Base-by-base conservation (phyloP, 2,888 invertebrate species). In the Acleris cristana region DNA sequence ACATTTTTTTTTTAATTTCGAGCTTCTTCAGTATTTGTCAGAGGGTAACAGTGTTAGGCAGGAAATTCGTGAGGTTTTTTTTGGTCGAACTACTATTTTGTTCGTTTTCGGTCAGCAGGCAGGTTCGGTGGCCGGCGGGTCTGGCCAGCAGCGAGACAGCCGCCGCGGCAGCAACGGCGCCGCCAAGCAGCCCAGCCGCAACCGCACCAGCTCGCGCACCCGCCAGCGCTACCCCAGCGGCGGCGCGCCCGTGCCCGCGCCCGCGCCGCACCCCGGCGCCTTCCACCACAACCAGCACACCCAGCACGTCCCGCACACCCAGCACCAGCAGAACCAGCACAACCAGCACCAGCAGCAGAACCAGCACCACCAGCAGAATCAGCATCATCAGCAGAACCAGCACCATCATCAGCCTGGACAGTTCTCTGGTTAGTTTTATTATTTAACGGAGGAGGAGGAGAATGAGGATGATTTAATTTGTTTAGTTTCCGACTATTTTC, bases 131-230 rank as follows among this genome's bases (percentile, higher is more conserved):
- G 85, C 88, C 30, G 73, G 86, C 56, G 86, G 88, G 5, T 87
- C 88, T 0, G 88, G 83, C 3, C 83, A 83, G 73, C 85, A 82
- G 75, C 85, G 90, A 4, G 88, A 88, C 71, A 79, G 84, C 61
- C 80, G 90, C 16, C 90, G 90, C 80, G 75, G 87, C 71, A 86
- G 86, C 77, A 81, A 84, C 73, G 71, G 79, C 80, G 73, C 80
- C 83, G 62, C 76, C 56, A 76, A 79, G 63, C 73, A 75, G 40
- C 78, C 76, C 70, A 72, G 76, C 18, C 83, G 84, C 65, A 82
- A 84, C 74, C 85, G 87, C 57, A 80, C 83, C 70, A 81, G 82
- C 78, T 81, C 84, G 57, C 66, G 72, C 62, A 70, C 68, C 64
- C 71, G 74, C 16, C 64, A 69, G 64, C 64, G 72, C 26, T 72